phyloP scores from a whole-genome alignment of 2,113 vertebrate species.

The Trematomus loennbergii region DNA sequence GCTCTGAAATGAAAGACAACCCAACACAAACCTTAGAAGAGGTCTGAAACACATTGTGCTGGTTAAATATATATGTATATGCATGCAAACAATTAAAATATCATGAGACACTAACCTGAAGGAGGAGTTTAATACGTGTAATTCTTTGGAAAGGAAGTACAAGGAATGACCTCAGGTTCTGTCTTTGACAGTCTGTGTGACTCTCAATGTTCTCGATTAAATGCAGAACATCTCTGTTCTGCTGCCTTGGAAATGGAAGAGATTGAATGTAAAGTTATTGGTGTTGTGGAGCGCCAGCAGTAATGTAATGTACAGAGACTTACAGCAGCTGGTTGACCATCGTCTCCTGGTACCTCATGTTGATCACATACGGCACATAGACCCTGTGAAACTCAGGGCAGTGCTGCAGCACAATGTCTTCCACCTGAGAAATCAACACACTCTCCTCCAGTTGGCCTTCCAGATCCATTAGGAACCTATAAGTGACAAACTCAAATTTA shows the following conservation, averaged over 20 bases:
- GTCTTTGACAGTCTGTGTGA: constrained; percentile 83
- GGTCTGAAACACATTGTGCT: too few species aligned
- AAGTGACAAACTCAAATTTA: background rate
- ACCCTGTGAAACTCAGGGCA: constrained; percentile 70
- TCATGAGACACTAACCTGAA: constrained; percentile 74
- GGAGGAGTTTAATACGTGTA: constrained; percentile 84
- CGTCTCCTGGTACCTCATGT: constrained; percentile 88
- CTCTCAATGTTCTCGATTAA: constrained; percentile 81
- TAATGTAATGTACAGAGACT: constrained; percentile 33
- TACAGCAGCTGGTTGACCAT: constrained; percentile 81
- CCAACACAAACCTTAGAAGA: background rate
- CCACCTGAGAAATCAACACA: constrained; percentile 76
- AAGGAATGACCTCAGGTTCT: constrained; percentile 86
- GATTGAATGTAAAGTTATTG: background rate
- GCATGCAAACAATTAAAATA: background rate
- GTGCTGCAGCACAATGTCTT: constrained; percentile 81
- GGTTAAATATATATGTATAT: background rate
- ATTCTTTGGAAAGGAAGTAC: constrained; percentile 88
- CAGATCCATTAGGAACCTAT: constrained; percentile 84
- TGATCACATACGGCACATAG: constrained; percentile 87
- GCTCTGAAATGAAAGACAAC: constrained; percentile 68
- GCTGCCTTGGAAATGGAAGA: constrained; percentile 57
- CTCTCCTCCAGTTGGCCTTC: constrained; percentile 77
- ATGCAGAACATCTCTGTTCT: constrained; percentile 77
- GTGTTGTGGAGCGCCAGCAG: background rate